Base-by-base conservation (phyloP, 1,140 invertebrate genomes). In the Notospermus geniculatus region DNA sequence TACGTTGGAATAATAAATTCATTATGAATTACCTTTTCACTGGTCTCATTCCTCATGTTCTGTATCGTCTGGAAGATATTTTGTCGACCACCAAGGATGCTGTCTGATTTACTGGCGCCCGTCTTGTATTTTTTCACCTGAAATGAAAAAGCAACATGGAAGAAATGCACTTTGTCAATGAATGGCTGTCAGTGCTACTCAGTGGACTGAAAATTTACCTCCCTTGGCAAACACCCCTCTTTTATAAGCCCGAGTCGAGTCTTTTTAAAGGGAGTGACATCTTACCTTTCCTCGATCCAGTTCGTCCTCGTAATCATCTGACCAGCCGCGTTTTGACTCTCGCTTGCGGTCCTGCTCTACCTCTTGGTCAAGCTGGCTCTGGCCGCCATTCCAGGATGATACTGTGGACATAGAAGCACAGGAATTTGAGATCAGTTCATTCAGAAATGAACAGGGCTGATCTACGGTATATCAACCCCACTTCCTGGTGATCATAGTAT, bases 341-440 rank as follows among this genome's bases (percentile, higher is more conserved):
- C 54, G 57, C 46, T 69, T 5, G 59, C 60, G 29, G 2, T 70
- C 70, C 45, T 60, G 60, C 22, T 72, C 62, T 36, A 52, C 54
- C 61, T 91, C 88, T 68, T 87, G 84, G 17, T 88, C 86, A 45
- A 90, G 73, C 46, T 86, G 83, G 54, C 88, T 85, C 65, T 86
- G 84, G n/a, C 59, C 68, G 30, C 68, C 70, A 57, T 67, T 62
- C 70, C 70, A 72, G 0, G 70, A 70, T 28, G 55, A 59, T 30
- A 67, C 66, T 67, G 54, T n/a, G 15, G 43, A 43, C 5, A 36
- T 4, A 36, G 15, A 36, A 7, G 32, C n/a, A 36, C 32, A 36
- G 15, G 32, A 36, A 4, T 36, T 4, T 36, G n/a, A n/a, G n/a
- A n/a, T n/a, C n/a, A n/a, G n/a, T n/a, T n/a, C n/a, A n/a, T n/a